These are phyloP conservation scores for Epinephelus awoara DNA, from an alignment of 2,797 vertebrate genomes.

Conservation along the genomic window DNA sequence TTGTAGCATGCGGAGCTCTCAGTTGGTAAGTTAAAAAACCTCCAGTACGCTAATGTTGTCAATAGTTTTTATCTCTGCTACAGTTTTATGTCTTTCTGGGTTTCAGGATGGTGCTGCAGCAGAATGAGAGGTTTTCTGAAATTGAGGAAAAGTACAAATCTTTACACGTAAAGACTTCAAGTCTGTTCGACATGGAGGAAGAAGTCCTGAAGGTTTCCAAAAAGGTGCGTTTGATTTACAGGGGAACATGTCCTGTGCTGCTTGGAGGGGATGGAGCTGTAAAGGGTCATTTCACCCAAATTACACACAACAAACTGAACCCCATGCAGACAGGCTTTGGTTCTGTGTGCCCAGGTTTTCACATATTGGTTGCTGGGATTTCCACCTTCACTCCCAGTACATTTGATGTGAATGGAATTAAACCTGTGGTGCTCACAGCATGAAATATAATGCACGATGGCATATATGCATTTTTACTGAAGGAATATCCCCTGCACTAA, in stretches of 20 bases:
- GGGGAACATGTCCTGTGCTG: not conserved
- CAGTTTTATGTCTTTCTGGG: not conserved
- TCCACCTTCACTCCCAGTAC: not conserved
- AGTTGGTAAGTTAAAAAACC: constrained; percentile 75
- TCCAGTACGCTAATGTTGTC: rapidly evolving
- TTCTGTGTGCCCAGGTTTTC: not conserved
- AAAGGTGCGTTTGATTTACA: constrained; percentile 86
- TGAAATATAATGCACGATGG: too few species aligned
- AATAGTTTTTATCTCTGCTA: not conserved
- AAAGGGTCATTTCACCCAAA: constrained; percentile 24
- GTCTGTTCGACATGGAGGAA: constrained; percentile 86
- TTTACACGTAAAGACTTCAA: constrained; percentile 85
- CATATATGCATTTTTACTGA: not conserved
- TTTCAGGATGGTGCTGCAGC: constrained; percentile 90
- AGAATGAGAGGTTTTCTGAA: constrained; percentile 88
- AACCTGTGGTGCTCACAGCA: not conserved
- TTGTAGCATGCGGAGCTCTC: constrained; percentile 72
- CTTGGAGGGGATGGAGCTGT: not conserved
- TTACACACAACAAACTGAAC: not conserved
- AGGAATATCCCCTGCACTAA: not conserved
- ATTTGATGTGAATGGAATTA: not conserved
- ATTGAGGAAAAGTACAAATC: constrained; percentile 89
- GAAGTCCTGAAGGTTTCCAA: constrained; percentile 88
- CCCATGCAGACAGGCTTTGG: not conserved
- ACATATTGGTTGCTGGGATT: not conserved